Evolutionary conservation across 2,797 vertebrate species (phyloP), one percentile per base, ranked within the genome.

Genomic region (Pangasius larnaudii): DNA sequence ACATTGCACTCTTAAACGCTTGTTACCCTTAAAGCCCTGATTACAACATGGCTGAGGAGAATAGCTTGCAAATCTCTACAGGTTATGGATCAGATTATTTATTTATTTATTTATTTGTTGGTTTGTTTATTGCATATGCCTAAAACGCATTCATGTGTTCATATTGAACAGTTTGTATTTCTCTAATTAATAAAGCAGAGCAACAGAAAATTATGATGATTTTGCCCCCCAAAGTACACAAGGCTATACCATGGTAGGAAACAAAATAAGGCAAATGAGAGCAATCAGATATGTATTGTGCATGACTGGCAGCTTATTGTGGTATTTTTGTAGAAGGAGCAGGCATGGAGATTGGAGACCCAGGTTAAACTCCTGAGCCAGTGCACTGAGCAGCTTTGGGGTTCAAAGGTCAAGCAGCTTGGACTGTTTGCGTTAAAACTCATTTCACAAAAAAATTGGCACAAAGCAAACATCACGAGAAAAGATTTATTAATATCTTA

Each of bases 351-450:
- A 72, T 71, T 65, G 36, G 89, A 94, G 93, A 78, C 71, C 46
- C 27, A 63, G 94, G 93, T 95, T 94, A 94, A 91, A 92, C 85
- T 88, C 42, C 90, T 95, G 92, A 94, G 93, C 93, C 88, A 39
- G 89, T 88, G 86, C 84, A 88, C 88, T 27, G 85, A 88, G 81
- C 84, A 88, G 91, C 88, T 88, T 89, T 42, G 36, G 86, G 78
- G 90, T 91, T 90, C 92, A 92, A 91, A 88, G 92, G 92, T 93
- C 90, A 93, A 86, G 83, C 90, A 91, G 92, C 91, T 91, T 33
- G 19, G 16, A 53, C 59, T 86, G 10, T 85, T 89, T 78, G 42
- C 36, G 13, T 59, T 63, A 46, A 82, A 53, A 36, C 33, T 79
- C 39, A 56, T 84, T 86, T 86, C 46, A 84, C 30, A 63, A 6